Percentiles rank a stretch among this genome's conserved stretches.
phyloP scores from a whole-genome alignment of 35 echinoderm and acorn worm species.

The Lytechinus variegatus region DNA sequence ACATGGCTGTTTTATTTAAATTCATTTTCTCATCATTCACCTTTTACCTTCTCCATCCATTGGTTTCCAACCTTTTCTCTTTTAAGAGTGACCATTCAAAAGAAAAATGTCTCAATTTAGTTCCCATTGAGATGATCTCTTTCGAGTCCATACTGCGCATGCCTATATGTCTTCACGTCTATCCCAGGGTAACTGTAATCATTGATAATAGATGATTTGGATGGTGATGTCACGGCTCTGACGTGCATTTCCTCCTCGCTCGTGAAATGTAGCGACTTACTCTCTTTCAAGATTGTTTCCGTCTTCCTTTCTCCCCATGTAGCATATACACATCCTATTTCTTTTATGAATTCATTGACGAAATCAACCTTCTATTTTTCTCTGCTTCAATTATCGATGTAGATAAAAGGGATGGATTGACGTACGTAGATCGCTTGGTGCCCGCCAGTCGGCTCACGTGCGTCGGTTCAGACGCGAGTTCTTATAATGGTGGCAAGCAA shows the following conservation, averaged over 20 bases:
- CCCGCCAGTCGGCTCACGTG: neutral
- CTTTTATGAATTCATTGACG: slow-evolving; percentile 5
- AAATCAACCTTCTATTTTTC: neutral
- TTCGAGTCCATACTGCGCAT: neutral
- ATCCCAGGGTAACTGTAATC: neutral
- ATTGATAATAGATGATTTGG: slow-evolving; percentile 14
- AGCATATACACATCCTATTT: neutral
- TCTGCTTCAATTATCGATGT: neutral
- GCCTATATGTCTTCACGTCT: neutral
- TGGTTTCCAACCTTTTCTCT: neutral
- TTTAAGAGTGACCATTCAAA: neutral
- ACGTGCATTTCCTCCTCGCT: neutral
- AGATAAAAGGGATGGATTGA: neutral
- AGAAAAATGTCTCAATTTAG: neutral
- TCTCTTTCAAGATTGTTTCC: neutral
- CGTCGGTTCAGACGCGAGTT: slow-evolving; percentile 18
- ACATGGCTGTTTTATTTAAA: no score
- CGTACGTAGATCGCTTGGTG: neutral
- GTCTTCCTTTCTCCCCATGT: neutral
- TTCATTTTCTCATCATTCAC: neutral
- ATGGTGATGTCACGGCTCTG: neutral
- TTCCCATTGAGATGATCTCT: neutral
- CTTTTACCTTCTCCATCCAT: neutral
- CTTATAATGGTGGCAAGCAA: slow-evolving; percentile 17
- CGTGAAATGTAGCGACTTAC: neutral